Base-by-base conservation (phyloP, 2,113 vertebrate genomes). In the Antechinus stuartii region DNA sequence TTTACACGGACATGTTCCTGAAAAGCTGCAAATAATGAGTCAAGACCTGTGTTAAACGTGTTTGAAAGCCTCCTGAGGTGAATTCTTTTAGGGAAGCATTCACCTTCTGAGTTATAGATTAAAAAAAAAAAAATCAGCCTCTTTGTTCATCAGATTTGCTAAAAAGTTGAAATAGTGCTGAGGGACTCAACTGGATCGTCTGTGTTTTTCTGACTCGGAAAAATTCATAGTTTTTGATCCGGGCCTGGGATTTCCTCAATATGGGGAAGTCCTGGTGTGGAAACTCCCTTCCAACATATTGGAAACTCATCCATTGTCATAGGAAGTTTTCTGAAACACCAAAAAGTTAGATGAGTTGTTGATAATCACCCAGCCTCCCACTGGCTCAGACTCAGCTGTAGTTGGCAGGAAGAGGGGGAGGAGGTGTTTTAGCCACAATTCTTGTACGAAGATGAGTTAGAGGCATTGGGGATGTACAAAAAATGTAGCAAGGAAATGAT, bases 11-110 rank as follows among this genome's bases (percentile, higher is more conserved):
- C 19, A 26, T 35, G n/a, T 46, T 96, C 46, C 90, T 92, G 84
- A 53, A 61, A 55, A 35, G 47, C 91, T 50, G 94, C 57, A 23
- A 0, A 0, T 0, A 0, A 0, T 0, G 3, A 4, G 35, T 14
- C 26, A 8, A 27, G 10, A 7, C 24, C 49, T 55, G 12, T 19
- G 2, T 5, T 94, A 50, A 47, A 90, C 25, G 14, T 54, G 10
- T 35, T 16, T 0, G 25, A 46, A 19, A 50, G 68, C 49, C 27
- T 90, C 10, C 7, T 3, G 53, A 8, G 8, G 24, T 1, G 0
- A 25, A 10, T 26, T 92, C 50, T 91, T 91, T 46, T 25, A 26
- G 46, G 24, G 0, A 24, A 19, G 26, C 27, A 84, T 19, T 22
- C n/a, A 30, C 22, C 3, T 0, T 27, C 52, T 8, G 23, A 54